phyloP scores from a whole-genome alignment of 2,113 vertebrate species.

The Pedetes capensis region DNA sequence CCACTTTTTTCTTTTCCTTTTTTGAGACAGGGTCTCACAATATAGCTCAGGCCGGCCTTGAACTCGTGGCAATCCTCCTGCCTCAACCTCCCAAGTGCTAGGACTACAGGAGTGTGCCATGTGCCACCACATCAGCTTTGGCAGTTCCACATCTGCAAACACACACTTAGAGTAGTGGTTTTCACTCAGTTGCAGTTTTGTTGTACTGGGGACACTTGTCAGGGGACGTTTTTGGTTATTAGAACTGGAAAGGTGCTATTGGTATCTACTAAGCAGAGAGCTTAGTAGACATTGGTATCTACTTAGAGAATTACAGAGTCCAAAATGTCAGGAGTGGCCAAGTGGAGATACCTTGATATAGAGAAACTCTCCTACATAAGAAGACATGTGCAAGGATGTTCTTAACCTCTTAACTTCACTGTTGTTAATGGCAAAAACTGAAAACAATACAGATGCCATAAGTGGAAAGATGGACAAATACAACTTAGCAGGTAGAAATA shows the following conservation, averaged over 20 bases:
- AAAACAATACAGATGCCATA: slow-evolving; percentile 17
- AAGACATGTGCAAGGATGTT: neutral
- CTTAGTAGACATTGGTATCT: neutral
- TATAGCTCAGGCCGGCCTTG: no score
- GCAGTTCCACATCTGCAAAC: neutral
- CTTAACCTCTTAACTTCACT: neutral
- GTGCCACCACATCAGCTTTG: no score
- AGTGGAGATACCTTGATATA: neutral
- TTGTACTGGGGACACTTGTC: neutral
- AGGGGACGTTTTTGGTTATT: slow-evolving; percentile 18
- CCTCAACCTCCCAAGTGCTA: no score
- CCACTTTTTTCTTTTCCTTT: no score
- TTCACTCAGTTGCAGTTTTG: slow-evolving; percentile 8
- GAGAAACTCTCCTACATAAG: neutral
- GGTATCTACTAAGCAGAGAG: neutral
- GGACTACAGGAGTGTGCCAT: no score
- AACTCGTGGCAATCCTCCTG: no score
- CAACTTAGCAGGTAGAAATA: neutral
- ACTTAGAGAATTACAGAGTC: neutral
- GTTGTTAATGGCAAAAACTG: neutral
- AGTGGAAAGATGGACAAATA: slow-evolving; percentile 3
- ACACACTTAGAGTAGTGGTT: neutral
- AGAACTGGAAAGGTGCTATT: neutral
- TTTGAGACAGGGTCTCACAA: no score
- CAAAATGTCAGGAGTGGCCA: neutral